Evolutionary conservation across 2,888 invertebrate genomes (phyloP).

Genomic region (Mesorhabditis sp.): DNA sequence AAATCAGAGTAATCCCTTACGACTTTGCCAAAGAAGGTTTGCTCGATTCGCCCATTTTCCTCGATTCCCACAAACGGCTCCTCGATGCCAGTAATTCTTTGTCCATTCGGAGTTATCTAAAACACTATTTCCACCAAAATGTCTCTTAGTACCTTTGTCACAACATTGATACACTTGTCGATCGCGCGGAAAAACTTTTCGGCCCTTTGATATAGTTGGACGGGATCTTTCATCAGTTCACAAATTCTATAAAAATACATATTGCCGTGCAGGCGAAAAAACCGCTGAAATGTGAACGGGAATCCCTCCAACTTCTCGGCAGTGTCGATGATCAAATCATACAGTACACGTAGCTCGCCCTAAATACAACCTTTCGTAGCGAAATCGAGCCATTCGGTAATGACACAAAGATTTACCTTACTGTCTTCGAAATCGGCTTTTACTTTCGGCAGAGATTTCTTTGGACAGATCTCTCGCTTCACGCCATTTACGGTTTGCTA

Average conservation of each 20-base stretch:
- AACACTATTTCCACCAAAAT: background rate
- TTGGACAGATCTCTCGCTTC: background rate
- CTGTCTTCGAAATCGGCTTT: slow-evolving; percentile 5
- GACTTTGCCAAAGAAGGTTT: slow-evolving; percentile 22
- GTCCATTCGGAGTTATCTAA: slow-evolving; percentile 10
- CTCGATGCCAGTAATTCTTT: slow-evolving; percentile 8
- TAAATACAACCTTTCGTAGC: background rate
- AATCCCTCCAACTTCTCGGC: background rate
- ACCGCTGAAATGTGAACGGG: background rate
- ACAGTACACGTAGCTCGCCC: background rate
- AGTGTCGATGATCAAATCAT: background rate
- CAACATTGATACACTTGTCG: slow-evolving; percentile 69
- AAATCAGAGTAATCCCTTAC: background rate
- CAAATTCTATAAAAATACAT: slow-evolving; percentile 69
- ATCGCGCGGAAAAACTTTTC: slow-evolving; percentile 95
- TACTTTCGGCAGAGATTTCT: background rate
- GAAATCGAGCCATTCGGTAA: too few species aligned
- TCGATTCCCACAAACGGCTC: background rate
- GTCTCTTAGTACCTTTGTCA: slow-evolving; percentile 29
- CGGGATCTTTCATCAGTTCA: slow-evolving; percentile 83
- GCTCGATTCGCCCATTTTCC: slow-evolving; percentile 19
- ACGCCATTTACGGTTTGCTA: slow-evolving; percentile 12
- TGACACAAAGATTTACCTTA: too few species aligned
- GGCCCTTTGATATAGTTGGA: slow-evolving; percentile 87
- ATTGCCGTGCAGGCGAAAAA: background rate